phyloP scores from a whole-genome alignment of 2,113 vertebrate genomes.

The Lagenorhynchus albirostris region DNA sequence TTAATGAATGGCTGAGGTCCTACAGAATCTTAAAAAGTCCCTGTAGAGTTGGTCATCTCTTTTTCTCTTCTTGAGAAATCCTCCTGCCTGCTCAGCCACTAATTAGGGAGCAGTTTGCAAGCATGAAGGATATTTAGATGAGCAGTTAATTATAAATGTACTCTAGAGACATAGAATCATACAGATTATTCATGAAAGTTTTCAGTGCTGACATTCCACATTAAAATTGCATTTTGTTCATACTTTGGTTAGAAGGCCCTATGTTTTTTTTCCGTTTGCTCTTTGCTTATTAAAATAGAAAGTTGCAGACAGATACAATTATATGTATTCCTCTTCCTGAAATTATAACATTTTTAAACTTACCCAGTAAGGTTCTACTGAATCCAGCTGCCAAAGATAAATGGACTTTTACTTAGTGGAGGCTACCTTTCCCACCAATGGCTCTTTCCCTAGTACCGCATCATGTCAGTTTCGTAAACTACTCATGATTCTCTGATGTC shows the following conservation, averaged over 20 bases:
- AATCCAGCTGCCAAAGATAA: background rate
- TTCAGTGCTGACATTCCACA: conserved; percentile 19
- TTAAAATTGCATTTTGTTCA: conserved; percentile 37
- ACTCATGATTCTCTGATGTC: background rate
- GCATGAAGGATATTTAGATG: background rate
- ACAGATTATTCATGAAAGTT: conserved; percentile 25
- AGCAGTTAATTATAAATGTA: conserved; percentile 30
- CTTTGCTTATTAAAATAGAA: conserved; percentile 8
- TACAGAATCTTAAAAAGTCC: background rate
- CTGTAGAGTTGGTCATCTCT: background rate
- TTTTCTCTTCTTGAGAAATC: background rate
- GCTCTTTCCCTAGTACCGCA: background rate
- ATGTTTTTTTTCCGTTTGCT: background rate
- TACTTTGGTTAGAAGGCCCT: background rate
- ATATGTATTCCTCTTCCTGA: conserved; percentile 1
- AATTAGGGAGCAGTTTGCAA: conserved; percentile 4
- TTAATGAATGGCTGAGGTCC: background rate
- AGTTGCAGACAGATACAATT: conserved; percentile 1
- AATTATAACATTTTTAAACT: conserved; percentile 7
- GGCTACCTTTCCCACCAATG: background rate
- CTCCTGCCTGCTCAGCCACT: background rate
- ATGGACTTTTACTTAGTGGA: background rate
- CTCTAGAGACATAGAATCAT: background rate
- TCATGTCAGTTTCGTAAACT: background rate
- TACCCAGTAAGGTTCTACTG: background rate